Percentiles rank a stretch among this genome's conserved stretches.
phyloP scores from a whole-genome alignment of 2,888 invertebrate genomes.

The Dolichopus griseipennis region DNA sequence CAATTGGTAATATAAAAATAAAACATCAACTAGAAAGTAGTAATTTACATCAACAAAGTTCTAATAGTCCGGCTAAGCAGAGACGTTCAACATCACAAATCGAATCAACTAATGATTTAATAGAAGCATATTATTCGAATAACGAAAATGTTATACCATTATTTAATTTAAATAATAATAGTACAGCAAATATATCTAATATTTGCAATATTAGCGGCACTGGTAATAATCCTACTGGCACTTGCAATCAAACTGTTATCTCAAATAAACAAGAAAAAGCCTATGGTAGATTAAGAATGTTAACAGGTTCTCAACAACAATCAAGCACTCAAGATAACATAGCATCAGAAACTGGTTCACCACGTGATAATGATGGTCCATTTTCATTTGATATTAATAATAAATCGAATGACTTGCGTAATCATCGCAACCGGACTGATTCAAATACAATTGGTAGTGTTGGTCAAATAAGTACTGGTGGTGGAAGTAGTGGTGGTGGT shows the following conservation, averaged over 20 bases:
- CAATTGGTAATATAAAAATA: conserved; percentile 8
- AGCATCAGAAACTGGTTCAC: conserved; percentile 20
- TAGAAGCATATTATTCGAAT: conserved; percentile 21
- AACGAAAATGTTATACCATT: conserved; percentile 21
- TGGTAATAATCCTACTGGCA: conserved; percentile 14
- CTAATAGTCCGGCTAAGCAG: conserved; percentile 24
- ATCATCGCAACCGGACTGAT: conserved; percentile 17
- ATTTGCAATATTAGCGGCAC: neutral
- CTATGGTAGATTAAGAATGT: conserved; percentile 62
- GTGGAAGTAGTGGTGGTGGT: conserved; percentile 20
- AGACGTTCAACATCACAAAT: conserved; percentile 27
- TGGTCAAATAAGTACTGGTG: conserved; percentile 17
- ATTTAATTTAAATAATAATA: conserved; percentile 12
- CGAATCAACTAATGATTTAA: conserved; percentile 22
- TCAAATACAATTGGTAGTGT: conserved; percentile 18
- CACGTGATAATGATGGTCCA: conserved; percentile 30
- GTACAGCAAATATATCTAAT: neutral
- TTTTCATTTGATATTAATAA: conserved; percentile 30
- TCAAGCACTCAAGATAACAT: neutral
- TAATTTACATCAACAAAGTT: conserved; percentile 17
- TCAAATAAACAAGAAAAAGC: conserved; percentile 48
- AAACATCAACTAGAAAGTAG: conserved; percentile 16
- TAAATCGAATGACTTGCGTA: conserved; percentile 17
- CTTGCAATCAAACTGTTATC: neutral
- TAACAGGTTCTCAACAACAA: conserved; percentile 47